Evolutionary conservation across 2,888 invertebrate species (phyloP), one percentile per base, ranked within the genome.

Genomic region (Drosophila affinis): DNA sequence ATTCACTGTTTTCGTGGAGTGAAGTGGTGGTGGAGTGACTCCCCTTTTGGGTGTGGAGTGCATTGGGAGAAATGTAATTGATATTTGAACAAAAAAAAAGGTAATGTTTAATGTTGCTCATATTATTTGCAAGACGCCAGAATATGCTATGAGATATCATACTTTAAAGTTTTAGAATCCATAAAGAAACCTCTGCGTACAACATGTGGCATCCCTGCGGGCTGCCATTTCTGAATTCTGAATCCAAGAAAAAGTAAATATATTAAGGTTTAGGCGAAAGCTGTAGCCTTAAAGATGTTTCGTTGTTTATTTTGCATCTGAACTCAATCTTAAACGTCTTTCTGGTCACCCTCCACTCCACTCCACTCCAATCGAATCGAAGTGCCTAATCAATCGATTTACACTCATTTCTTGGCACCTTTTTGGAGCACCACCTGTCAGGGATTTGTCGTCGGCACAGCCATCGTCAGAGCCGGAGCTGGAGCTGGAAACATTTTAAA

Each of bases 361-460:
- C 17, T 12, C 57, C 14, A 32, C 14, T 39, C 29, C 9, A 29
- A 29, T 29, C 29, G 29, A 53, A 51, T 48, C 4, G 7, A 54
- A 18, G 51, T 56, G 48, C 29, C 57, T 46, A 63, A 78, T 75
- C 77, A 79, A 79, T 77, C 56, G 62, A 73, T 79, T 75, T 60
- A 65, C 65, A 56, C 21, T 59, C 61, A 44, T 49, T 49, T 46
- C 34, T 14, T 55, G n/a, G 27, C 49, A 24, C 45, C 17, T 6
- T 17, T 17, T 24, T 24, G 21, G 32, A 32, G 49, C 56, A 65
- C 76, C 46, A 65, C 72, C 44, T 65, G 62, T n/a, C 32, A 51
- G 21, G 34, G 21, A 56, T 60, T 65, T 62, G 51, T 21, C 21
- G 21, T 44, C 51, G 65, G 14, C 51, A 48, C 51, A 57, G 75